Evolutionary conservation across 1,140 invertebrate species (phyloP).

Genomic region (Aleiodes sp.): DNA sequence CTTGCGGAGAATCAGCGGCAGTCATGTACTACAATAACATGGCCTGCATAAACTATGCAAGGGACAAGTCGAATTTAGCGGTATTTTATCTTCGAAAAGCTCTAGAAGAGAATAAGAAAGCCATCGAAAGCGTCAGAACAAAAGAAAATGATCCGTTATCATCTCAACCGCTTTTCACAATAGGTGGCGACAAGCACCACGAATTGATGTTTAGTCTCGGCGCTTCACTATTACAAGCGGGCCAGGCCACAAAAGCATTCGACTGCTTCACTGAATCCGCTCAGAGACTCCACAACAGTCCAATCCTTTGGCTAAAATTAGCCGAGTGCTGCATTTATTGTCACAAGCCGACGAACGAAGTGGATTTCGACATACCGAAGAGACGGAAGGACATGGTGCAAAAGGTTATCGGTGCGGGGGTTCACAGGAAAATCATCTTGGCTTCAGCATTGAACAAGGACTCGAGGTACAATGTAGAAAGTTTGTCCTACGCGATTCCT

Average conservation of each 20-base stretch:
- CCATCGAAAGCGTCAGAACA: slow-evolving; percentile 62
- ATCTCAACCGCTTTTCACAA: slow-evolving; percentile 68
- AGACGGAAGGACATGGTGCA: slow-evolving; percentile 73
- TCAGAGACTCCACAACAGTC: slow-evolving; percentile 86
- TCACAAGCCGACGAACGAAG: slow-evolving; percentile 74
- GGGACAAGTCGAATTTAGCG: slow-evolving; percentile 87
- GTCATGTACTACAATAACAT: slow-evolving; percentile 90
- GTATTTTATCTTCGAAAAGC: slow-evolving; percentile 87
- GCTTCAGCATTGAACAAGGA: slow-evolving; percentile 69
- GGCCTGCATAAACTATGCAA: slow-evolving; percentile 85
- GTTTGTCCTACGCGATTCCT: slow-evolving; percentile 82
- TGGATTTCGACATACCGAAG: slow-evolving; percentile 73
- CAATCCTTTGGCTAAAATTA: slow-evolving; percentile 89
- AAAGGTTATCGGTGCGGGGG: slow-evolving; percentile 70
- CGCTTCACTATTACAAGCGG: slow-evolving; percentile 82
- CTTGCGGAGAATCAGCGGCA: slow-evolving; percentile 71
- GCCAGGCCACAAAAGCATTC: slow-evolving; percentile 84
- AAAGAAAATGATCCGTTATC: slow-evolving; percentile 52
- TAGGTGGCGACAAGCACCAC: slow-evolving; percentile 74
- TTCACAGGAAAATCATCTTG: slow-evolving; percentile 75
- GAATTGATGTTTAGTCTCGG: slow-evolving; percentile 94
- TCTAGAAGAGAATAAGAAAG: slow-evolving; percentile 80
- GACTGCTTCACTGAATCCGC: slow-evolving; percentile 91
- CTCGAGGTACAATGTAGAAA: slow-evolving; percentile 69
- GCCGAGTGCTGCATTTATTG: slow-evolving; percentile 90